A percentile compares a stretch with the other conserved stretches of the same genome.
Evolutionary conservation across 2,113 vertebrate genomes (phyloP).

Genomic region (Vanacampus margaritifer): DNA sequence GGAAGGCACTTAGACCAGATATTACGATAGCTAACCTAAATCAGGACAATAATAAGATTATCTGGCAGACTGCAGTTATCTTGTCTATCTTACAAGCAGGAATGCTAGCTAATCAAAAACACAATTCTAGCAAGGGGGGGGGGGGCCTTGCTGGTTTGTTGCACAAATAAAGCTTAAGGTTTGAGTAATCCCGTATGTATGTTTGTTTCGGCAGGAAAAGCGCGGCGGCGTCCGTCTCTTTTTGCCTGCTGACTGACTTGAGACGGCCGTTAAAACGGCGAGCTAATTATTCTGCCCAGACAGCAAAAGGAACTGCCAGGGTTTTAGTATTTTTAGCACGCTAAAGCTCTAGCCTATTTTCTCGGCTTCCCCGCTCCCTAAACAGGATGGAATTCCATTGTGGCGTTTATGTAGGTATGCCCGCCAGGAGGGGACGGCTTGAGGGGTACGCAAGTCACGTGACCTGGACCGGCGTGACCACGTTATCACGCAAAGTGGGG

Average conservation of each 20-base stretch:
- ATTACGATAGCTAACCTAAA: slow-evolving; percentile 23
- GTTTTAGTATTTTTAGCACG: slow-evolving; percentile 61
- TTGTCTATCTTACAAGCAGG: slow-evolving; percentile 11
- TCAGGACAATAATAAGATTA: slow-evolving; percentile 39
- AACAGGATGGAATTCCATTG: slow-evolving; percentile 54
- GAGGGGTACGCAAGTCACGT: slow-evolving; percentile 45
- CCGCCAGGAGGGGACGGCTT: slow-evolving; percentile 21
- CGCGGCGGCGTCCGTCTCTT: background rate
- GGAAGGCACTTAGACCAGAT: slow-evolving; percentile 25
- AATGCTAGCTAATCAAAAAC: slow-evolving; percentile 28
- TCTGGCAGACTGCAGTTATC: slow-evolving; percentile 16
- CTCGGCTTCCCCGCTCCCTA: slow-evolving; percentile 44
- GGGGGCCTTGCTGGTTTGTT: slow-evolving; percentile 13
- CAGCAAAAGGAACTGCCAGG: slow-evolving; percentile 41
- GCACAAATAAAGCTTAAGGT: slow-evolving; percentile 26
- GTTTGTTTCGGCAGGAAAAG: slow-evolving; percentile 15
- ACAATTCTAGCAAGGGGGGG: slow-evolving; percentile 9
- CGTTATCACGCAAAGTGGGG: background rate
- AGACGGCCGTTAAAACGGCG: slow-evolving; percentile 57
- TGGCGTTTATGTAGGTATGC: slow-evolving; percentile 5
- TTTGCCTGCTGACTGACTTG: slow-evolving; percentile 42
- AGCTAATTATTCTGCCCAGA: slow-evolving; percentile 57
- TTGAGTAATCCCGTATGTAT: slow-evolving; percentile 21
- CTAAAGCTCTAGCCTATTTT: slow-evolving; percentile 67
- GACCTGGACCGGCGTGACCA: slow-evolving; percentile 3